Conservation (phyloP, 2,888 invertebrate species). For the Xylophagus ater region DNA sequence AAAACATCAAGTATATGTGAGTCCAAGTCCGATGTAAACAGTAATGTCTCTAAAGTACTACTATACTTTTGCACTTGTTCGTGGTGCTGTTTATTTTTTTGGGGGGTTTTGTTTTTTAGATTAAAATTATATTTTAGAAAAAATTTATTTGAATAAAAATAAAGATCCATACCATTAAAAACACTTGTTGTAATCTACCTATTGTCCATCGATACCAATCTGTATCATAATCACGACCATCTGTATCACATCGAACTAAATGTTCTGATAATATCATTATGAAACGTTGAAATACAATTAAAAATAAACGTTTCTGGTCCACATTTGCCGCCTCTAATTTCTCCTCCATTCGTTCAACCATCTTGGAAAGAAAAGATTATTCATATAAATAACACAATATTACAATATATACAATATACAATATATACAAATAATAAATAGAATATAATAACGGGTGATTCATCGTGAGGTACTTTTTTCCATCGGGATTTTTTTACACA, state of each 20-base stretch:
- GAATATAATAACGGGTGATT: too few relatives aligned
- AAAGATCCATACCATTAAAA: conserved; percentile 62
- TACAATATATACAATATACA: too few relatives aligned
- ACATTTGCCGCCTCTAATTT: conserved; percentile 87
- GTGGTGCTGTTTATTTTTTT: conserved; percentile 64
- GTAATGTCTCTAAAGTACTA: conserved; percentile 83
- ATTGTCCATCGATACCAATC: conserved; percentile 95
- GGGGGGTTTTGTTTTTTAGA: neutral
- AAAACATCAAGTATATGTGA: conserved; percentile 93
- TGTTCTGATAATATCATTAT: conserved; percentile 97
- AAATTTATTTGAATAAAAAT: conserved; percentile 4
- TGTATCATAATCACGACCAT: conserved; percentile 84
- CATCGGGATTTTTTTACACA: too few relatives aligned
- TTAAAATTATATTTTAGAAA: conserved; percentile 29
- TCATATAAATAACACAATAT: too few relatives aligned
- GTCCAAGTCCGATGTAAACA: conserved; percentile 94
- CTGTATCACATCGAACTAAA: conserved; percentile 84
- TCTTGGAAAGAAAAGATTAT: conserved; percentile 41
- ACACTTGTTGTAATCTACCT: conserved; percentile 88
- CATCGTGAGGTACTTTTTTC: too few relatives aligned
- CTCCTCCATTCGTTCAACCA: conserved; percentile 93
- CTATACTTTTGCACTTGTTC: conserved; percentile 96
- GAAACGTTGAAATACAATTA: conserved; percentile 95
- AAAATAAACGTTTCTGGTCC: conserved; percentile 91
- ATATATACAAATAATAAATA: too few relatives aligned